Percentiles rank a stretch among this genome's conserved stretches.
Evolutionary conservation across 2,797 vertebrate genomes (phyloP).

Genomic region (Poeciliopsis infans): DNA sequence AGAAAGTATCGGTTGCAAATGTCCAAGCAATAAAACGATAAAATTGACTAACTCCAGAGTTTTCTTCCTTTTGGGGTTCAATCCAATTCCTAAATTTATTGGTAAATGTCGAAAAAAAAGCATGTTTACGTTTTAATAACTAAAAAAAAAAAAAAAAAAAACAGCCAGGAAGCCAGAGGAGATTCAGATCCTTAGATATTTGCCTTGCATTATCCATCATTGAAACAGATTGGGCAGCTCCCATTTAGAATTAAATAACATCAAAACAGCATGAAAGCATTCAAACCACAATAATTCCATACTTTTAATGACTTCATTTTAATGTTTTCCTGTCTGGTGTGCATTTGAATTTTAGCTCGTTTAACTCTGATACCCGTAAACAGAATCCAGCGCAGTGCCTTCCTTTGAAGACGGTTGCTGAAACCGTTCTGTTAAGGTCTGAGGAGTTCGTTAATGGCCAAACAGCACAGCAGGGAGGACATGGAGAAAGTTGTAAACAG

Average conservation of each 20-base stretch:
- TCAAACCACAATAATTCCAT: background rate
- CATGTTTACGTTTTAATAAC: background rate
- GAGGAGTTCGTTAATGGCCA: background rate
- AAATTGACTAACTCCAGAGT: background rate
- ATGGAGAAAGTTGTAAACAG: background rate
- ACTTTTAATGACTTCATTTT: background rate
- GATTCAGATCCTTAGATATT: no score
- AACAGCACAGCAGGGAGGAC: constrained; percentile 1
- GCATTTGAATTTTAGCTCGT: background rate
- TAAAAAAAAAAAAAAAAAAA: no score
- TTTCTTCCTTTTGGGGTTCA: no score
- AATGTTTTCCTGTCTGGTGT: constrained; percentile 2
- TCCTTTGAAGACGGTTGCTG: background rate
- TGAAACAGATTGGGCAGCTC: no score
- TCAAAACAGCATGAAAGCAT: no score
- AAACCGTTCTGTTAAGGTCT: background rate
- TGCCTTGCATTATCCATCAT: no score
- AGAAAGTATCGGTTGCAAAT: constrained; percentile 1
- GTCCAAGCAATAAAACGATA: background rate
- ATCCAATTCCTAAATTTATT: background rate
- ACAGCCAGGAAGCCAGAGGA: no score
- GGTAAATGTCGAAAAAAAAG: background rate
- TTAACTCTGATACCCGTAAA: background rate
- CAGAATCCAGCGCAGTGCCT: background rate
- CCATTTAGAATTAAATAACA: no score